Evolutionary conservation across 2,113 vertebrate species (phyloP).

Genomic region (Barbus barbus): DNA sequence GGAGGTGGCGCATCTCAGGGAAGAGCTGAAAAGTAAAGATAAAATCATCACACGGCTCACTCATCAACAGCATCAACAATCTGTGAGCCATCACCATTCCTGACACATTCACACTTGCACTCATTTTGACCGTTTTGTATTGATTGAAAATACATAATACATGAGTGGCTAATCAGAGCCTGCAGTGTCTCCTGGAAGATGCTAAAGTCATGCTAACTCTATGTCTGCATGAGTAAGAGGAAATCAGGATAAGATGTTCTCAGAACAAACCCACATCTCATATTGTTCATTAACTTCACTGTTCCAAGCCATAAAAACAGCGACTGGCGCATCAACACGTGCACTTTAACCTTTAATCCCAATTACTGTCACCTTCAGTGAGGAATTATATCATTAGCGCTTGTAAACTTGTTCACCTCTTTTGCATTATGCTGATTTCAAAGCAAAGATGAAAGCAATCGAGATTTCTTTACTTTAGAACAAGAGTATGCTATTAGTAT

Average conservation of each 20-base stretch:
- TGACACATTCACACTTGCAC: not conserved
- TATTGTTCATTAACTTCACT: not conserved
- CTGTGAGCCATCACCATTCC: constrained; percentile 59
- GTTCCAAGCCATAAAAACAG: not conserved
- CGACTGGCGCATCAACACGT: not conserved
- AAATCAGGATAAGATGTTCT: not conserved
- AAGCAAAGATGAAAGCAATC: constrained; percentile 12
- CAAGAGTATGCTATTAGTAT: not conserved
- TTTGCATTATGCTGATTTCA: constrained; percentile 11
- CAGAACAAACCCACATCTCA: not conserved
- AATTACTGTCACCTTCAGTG: constrained; percentile 3
- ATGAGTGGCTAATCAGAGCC: constrained; percentile 19
- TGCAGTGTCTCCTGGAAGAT: not conserved
- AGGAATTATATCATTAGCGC: constrained; percentile 9
- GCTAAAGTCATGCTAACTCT: not conserved
- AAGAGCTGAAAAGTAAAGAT: constrained; percentile 88
- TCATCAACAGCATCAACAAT: constrained; percentile 65
- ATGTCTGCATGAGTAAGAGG: constrained; percentile 21
- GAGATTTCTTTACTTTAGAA: constrained; percentile 12
- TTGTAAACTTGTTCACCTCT: not conserved
- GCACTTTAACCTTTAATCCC: constrained; percentile 19
- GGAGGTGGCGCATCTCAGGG: constrained; percentile 87
- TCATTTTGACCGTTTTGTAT: constrained; percentile 28
- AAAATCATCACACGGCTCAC: constrained; percentile 87
- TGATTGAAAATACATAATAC: constrained; percentile 27